Base-by-base conservation (phyloP, 1,140 invertebrate species). In the Atta cephalotes region DNA sequence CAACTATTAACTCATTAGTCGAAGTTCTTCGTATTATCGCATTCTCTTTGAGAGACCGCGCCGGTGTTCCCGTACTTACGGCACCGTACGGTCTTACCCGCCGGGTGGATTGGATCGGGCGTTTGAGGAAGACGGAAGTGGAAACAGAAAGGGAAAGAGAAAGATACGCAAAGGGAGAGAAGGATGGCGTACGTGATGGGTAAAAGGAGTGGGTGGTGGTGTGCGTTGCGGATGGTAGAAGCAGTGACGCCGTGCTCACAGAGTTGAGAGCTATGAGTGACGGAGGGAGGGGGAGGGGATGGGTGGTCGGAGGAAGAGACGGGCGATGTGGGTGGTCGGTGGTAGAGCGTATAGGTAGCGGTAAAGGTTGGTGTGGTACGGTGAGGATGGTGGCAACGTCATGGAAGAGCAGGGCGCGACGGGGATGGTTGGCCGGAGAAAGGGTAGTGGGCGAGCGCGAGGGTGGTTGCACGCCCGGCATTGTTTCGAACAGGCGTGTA, bases 1-100 rank as follows among this genome's bases (percentile, higher is more conserved):
- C 91, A 91, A 93, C 94, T 95, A 95, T 95, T 95, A 95, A 95
- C 94, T 95, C 93, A 95, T 95, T 94, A 94, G 91, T 91, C 88
- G 85, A 94, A 94, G 92, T 95, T 95, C 92, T 94, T 94, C 91
- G 93, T 94, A 95, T 94, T 95, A 95, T 94, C 92, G 91, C 93
- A 94, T 94, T 94, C 93, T 93, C 93, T 94, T 94, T 95, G 94
- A 95, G 94, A 95, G 92, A 92, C 91, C 91, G 92, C 90, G 91
- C 88, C 92, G 91, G 92, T 89, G 82, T 90, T 90, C 90, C 68
- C 90, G 87, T 80, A 86, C 91, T 89, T 79, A 89, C 53, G 80
- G 63, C 49, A 58, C 51, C 51, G 31, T 80, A 62, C 87, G 87
- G 89, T 39, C 49, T 82, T 92, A 91, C 87, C 89, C 90, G 90